Conservation (phyloP, 2,113 vertebrate species). For the Haemorhous mexicanus region DNA sequence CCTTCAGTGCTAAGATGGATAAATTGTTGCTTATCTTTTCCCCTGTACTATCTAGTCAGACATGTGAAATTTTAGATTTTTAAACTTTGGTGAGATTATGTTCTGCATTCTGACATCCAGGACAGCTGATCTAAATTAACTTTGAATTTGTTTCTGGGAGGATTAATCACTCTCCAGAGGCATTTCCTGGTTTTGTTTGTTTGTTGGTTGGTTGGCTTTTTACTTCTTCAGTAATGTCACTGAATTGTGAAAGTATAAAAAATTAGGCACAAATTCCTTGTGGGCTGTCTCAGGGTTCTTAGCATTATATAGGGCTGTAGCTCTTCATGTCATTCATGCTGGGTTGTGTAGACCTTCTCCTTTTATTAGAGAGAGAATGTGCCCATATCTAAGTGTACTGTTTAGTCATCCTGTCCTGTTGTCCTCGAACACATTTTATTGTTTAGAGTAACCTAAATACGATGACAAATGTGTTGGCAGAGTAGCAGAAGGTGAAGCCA, state of each 20-base stretch:
- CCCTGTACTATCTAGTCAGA: neutral
- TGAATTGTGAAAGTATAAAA: neutral
- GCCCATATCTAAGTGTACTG: neutral
- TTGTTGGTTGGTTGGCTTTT: neutral
- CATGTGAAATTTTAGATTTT: neutral
- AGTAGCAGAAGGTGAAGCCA: neutral
- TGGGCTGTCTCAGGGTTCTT: neutral
- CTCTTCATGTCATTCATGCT: neutral
- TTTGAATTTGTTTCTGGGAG: neutral
- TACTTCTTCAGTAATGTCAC: neutral
- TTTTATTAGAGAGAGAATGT: neutral
- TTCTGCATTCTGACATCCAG: neutral
- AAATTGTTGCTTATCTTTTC: neutral
- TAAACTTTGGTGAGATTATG: neutral
- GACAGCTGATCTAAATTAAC: neutral
- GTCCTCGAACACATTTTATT: neutral
- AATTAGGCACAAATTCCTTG: neutral
- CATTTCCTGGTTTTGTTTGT: neutral
- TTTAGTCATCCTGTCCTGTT: neutral
- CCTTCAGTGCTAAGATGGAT: neutral
- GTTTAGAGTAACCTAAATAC: neutral
- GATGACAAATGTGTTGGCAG: neutral
- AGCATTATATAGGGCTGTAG: neutral
- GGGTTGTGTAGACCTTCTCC: neutral
- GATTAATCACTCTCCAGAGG: neutral